Base-by-base conservation (phyloP, 2,888 invertebrate genomes). In the Hartigia nigra region DNA sequence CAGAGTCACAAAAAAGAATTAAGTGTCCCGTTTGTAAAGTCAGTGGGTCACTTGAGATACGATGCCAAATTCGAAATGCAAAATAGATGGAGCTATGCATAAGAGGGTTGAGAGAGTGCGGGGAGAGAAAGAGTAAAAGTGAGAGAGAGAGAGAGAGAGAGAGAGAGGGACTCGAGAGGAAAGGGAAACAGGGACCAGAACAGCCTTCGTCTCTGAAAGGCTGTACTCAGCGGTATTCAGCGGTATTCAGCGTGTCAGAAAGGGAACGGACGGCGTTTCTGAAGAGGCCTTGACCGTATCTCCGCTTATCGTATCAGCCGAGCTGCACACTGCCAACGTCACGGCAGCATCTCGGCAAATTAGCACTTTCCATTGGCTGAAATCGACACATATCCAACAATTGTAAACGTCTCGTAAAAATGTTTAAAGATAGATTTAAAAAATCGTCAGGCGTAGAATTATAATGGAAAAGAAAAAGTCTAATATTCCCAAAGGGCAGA, bases 211-310 rank as follows among this genome's bases (percentile, higher is more conserved):
- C 31, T 72, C 72, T 72, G 32, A 34, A 72, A 72, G 72, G 34
- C 72, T 34, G 72, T 34, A 34, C 72, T 55, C 55, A 55, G 72
- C 31, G 72, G 31, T 72, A 32, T 72, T 72, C 72, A 34, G 32
- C 72, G 31, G 75, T 34, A 85, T 86, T 81, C 84, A 85, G 85
- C 86, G 85, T 86, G 87, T 88, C 89, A 89, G 88, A 90, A 91
- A 90, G 91, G 88, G 91, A 90, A 90, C 89, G 90, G 89, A 90
- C 80, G 83, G 90, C 35, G 37, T 89, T 89, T 87, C 90, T 88
- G 85, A 88, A 86, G 82, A 91, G 91, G 90, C 91, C 91, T 91
- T 91, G 91, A 91, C 91, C 91, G 91, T 91, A 91, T 91, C 91
- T 91, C 87, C 86, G 89, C 90, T 91, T 91, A 91, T 91, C 91